Evolutionary conservation across 2,888 invertebrate species (phyloP), one percentile per base, ranked within the genome.

Genomic region (Cremastinae sp.): DNA sequence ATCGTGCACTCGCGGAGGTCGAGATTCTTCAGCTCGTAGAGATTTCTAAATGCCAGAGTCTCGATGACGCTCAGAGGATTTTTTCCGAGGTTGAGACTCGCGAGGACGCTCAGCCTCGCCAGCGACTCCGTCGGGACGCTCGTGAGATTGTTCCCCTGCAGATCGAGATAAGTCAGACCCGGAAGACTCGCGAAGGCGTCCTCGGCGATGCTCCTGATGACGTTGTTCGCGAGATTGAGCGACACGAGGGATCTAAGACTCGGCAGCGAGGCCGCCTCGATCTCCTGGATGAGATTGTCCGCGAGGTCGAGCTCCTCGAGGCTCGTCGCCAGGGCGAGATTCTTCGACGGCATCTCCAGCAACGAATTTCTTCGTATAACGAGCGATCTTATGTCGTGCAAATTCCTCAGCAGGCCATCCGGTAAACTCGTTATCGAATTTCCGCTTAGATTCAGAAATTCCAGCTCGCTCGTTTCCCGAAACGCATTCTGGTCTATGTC

Each of bases 91-190:
- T 94, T 93, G 82, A 97, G 92, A 87, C 93, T 93, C 75, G 94
- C 93, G 82, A 97, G 92, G 88, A 95, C 94, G 76, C 94, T 93
- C 87, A 97, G 91, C 90, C 95, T 94, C 37, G 95, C 93, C 77
- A 97, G 90, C 75, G 96, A 94, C 74, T 92, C 92, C 56, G 95
- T 95, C 80, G 96, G 96, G 81, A 97, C 90, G 53, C 92, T 91
- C 82, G 95, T 94, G 87, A 97, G 92, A 89, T 95, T 95, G 90
- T 97, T 97, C 87, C 96, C 94, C 79, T 95, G 94, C 78, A 97
- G 90, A 89, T 96, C 94, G 83, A 97, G 91, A 83, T 92, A 92
- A 76, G 94, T 93, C 55, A 97, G 90, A 55, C 94, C 92, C 61
- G 93, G 93, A 65, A 97, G 90, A 71, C 95, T 95, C 81, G 95